A percentile compares a stretch with the other conserved stretches of the same genome.
Evolutionary conservation across 2,113 vertebrate species (phyloP).

Genomic region (Pollachius pollachius): DNA sequence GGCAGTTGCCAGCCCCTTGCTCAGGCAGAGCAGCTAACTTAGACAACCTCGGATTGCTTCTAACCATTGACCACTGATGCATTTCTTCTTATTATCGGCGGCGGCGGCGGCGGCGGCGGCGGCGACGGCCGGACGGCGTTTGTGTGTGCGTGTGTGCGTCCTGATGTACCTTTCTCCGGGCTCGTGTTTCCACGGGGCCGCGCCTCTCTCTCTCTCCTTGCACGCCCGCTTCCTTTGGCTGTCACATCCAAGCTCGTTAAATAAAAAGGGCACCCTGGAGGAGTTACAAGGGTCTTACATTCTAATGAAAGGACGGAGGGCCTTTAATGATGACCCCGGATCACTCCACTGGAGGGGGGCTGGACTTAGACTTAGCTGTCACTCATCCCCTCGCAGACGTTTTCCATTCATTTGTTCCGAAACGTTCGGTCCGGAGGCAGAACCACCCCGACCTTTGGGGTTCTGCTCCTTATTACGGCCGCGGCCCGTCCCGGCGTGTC

Average conservation of each 20-base stretch:
- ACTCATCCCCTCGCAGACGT: constrained; percentile 15
- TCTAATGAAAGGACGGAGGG: constrained; percentile 39
- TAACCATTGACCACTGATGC: constrained; percentile 43
- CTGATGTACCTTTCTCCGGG: constrained; percentile 22
- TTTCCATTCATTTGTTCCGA: constrained; percentile 4
- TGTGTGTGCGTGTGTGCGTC: constrained; percentile 33
- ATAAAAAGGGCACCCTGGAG: constrained; percentile 44
- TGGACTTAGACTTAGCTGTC: constrained; percentile 35
- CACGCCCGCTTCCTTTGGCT: constrained; percentile 47
- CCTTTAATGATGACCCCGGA: constrained; percentile 34
- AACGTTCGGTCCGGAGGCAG: neutral
- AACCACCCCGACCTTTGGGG: neutral
- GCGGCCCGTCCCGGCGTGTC: no score
- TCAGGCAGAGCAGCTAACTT: constrained; percentile 29
- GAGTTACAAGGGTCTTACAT: constrained; percentile 51
- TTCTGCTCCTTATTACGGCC: neutral
- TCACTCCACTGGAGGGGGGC: constrained; percentile 13
- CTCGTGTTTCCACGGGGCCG: neutral
- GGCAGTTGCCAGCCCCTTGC: constrained; percentile 19
- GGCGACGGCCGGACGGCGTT: constrained; percentile 17
- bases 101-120: constrained; percentile 18
- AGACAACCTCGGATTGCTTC: constrained; percentile 48
- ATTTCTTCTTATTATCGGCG: constrained; percentile 52
- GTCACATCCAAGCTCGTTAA: constrained; percentile 69
- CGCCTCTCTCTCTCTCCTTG: constrained; percentile 35